Conservation (phyloP, 2,113 vertebrate genomes). For the Junco hyemalis region DNA sequence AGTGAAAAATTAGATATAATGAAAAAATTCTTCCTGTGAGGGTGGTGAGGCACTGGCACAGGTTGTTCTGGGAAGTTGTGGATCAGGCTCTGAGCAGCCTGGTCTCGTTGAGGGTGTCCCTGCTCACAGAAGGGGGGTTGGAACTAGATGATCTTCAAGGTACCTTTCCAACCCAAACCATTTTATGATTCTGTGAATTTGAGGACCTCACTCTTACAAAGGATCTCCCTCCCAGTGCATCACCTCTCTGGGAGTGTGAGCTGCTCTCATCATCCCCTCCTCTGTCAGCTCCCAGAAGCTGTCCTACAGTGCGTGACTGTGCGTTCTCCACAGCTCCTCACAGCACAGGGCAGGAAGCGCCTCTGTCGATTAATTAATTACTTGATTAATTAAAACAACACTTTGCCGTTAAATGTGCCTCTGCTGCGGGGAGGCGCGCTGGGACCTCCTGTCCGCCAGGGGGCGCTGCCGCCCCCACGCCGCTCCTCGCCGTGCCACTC, state of each 20-base stretch:
- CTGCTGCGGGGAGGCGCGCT: background rate
- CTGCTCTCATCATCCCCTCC: background rate
- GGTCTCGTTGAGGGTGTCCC: background rate
- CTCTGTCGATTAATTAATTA: background rate
- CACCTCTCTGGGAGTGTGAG: accelerated
- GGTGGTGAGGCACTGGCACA: background rate
- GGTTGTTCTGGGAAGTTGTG: background rate
- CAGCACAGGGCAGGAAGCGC: accelerated
- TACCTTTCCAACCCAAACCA: background rate
- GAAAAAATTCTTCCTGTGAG: background rate
- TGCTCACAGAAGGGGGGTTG: background rate
- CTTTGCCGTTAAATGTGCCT: accelerated
- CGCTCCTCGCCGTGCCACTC: accelerated
- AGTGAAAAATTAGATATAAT: background rate
- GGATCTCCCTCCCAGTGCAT: accelerated
- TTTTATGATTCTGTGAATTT: background rate
- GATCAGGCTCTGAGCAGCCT: background rate
- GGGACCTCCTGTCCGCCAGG: background rate
- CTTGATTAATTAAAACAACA: background rate
- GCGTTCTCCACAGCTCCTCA: background rate
- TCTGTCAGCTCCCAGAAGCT: background rate
- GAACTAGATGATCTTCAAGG: background rate
- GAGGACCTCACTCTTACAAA: accelerated
- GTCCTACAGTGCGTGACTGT: accelerated
- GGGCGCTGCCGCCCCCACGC: accelerated